Percentiles rank a stretch among this genome's conserved stretches.
These are phyloP conservation scores for Axea sp. DNA, from an alignment of 2,888 invertebrate genomes.

Conservation along the genomic window DNA sequence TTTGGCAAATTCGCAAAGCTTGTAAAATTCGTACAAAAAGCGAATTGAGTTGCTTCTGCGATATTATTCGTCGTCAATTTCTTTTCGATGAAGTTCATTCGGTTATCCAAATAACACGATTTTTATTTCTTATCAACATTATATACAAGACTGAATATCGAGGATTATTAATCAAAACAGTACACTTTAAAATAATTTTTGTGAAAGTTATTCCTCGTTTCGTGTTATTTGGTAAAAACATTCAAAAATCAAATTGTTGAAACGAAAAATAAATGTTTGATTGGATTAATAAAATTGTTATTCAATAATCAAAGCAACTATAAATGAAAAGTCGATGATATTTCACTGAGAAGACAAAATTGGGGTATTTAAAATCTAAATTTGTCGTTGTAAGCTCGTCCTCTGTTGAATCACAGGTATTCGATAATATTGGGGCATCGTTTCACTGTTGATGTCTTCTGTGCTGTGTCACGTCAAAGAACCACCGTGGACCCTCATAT, in stretches of 20 bases:
- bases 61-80: conserved; percentile 43
- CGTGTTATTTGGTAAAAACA: too few relatives aligned
- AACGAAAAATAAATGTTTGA: too few relatives aligned
- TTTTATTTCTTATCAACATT: conserved; percentile 1
- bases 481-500: conserved; percentile 96
- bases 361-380: conserved; percentile 54
- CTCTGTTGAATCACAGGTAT: conserved; percentile 77
- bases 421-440: conserved; percentile 74
- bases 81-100: conserved; percentile 19
- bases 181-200: too few relatives aligned
- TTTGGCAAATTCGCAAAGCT: conserved; percentile 54
- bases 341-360: conserved; percentile 10
- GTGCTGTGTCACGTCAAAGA: conserved; percentile 76
- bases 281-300: too few relatives aligned
- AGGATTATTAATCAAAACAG: too few relatives aligned
- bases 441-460: conserved; percentile 61
- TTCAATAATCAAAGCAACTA: too few relatives aligned
- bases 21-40: conserved; percentile 54
- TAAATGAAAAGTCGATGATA: too few relatives aligned
- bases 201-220: too few relatives aligned
- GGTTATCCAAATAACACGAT: conserved; percentile 42
- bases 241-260: too few relatives aligned
- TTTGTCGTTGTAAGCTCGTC: conserved; percentile 70
- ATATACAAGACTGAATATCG: conserved; percentile 33
- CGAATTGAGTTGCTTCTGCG: conserved; percentile 24